These are phyloP conservation scores for Montifringilla adamsi DNA, from an alignment of 2,113 vertebrate species.

Conservation along the genomic window DNA sequence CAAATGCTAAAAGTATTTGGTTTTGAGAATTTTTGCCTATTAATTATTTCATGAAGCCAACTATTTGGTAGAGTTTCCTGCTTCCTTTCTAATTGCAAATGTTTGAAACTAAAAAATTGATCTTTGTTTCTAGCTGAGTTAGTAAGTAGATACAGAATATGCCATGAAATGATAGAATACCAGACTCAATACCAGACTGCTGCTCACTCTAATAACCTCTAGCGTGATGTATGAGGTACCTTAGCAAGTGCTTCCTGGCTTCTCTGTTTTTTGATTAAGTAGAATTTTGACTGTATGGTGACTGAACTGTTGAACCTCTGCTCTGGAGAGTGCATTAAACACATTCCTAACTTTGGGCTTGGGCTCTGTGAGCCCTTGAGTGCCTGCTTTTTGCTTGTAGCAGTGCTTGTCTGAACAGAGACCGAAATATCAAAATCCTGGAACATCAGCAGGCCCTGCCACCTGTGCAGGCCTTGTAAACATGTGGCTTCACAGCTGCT, in stretches of 20 bases:
- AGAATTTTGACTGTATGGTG: not conserved
- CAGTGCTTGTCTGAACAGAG: not conserved
- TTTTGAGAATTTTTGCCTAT: not conserved
- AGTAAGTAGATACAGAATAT: not conserved
- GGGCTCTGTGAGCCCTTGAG: not conserved
- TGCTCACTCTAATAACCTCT: not conserved
- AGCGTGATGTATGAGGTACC: not conserved
- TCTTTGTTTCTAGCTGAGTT: not conserved
- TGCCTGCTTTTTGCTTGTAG: not conserved
- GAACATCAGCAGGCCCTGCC: not conserved
- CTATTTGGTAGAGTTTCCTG: not conserved
- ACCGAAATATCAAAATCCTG: not conserved
- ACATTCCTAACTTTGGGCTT: not conserved
- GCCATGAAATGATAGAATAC: not conserved
- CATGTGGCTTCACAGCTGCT: conserved; percentile 27
- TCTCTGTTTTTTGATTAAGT: not conserved
- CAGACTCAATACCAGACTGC: not conserved
- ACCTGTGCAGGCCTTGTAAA: not conserved
- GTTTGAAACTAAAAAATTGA: not conserved
- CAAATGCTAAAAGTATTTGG: not conserved
- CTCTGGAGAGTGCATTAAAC: not conserved
- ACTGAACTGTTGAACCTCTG: not conserved
- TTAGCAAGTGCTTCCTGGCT: not conserved
- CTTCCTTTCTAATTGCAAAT: not conserved
- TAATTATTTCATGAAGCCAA: not conserved